A percentile compares a stretch with the other conserved stretches of the same genome.
phyloP scores from a whole-genome alignment of 1,140 invertebrate genomes.

The Apis dorsata region DNA sequence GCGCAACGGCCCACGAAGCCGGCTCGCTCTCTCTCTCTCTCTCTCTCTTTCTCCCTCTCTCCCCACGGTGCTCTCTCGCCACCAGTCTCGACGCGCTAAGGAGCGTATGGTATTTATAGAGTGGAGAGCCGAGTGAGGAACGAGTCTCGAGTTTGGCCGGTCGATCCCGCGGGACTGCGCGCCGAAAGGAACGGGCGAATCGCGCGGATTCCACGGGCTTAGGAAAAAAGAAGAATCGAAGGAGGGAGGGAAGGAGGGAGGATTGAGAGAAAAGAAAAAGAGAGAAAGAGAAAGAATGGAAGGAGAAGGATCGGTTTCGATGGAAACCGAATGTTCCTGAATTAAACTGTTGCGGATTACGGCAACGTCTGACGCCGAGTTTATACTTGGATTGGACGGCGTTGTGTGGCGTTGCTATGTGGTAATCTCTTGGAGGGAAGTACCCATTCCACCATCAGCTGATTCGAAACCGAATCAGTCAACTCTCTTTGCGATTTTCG shows the following conservation, averaged over 20 bases:
- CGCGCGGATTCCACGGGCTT: conserved; percentile 67
- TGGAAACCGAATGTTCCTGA: conserved; percentile 28
- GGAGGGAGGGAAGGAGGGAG: neutral
- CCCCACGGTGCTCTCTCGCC: conserved; percentile 8
- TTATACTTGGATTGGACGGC: conserved; percentile 24
- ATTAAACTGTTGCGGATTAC: conserved; percentile 46
- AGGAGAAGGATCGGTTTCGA: neutral
- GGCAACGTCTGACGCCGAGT: conserved; percentile 14
- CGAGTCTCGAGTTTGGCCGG: conserved; percentile 11
- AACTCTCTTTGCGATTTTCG: too few relatives aligned
- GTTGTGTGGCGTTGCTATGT: neutral
- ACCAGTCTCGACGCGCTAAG: conserved; percentile 56
- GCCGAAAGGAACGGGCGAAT: conserved; percentile 62
- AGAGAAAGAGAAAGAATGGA: too few relatives aligned
- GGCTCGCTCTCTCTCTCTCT: conserved; percentile 37
- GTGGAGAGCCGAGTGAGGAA: conserved; percentile 56
- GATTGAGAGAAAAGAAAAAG: too few relatives aligned
- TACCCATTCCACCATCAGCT: neutral
- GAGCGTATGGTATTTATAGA: conserved; percentile 72
- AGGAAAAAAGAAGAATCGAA: conserved; percentile 30
- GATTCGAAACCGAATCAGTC: neutral
- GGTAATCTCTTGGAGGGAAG: conserved; percentile 1
- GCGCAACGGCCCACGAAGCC: conserved; percentile 60
- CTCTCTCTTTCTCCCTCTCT: conserved; percentile 30
- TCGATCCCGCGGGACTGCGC: conserved; percentile 36